Conservation (phyloP, 92 coral and sea anemone species). For the Porites rus region DNA sequence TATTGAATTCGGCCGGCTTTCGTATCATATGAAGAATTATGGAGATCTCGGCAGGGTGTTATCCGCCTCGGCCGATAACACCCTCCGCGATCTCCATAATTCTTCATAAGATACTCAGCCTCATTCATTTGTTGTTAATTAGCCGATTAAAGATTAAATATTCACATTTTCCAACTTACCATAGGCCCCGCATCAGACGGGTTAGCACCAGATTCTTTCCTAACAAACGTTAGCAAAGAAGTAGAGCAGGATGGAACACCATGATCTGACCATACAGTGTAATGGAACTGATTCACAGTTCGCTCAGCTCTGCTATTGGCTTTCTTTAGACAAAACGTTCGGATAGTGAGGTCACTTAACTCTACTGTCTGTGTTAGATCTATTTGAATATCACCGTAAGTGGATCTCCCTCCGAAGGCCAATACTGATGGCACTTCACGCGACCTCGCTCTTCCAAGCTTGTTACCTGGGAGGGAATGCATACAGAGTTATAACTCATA, state of each 20-base stretch:
- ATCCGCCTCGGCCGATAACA: too few species aligned
- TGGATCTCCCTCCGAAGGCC: constrained; percentile 68
- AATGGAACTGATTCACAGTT: constrained; percentile 83
- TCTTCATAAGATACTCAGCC: too few species aligned
- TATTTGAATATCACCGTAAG: constrained; percentile 75
- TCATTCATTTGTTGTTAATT: too few species aligned
- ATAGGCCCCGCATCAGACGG: constrained; percentile 93
- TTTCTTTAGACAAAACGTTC: constrained; percentile 75
- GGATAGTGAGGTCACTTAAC: constrained; percentile 86
- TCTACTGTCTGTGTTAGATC: constrained; percentile 75
- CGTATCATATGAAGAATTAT: too few species aligned
- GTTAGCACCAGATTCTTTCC: constrained; percentile 89
- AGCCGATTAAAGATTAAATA: too few species aligned
- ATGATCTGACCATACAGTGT: constrained; percentile 98
- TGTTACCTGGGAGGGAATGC: constrained; percentile 74
- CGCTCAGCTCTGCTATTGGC: constrained; percentile 74
- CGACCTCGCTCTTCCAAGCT: constrained; percentile 93
- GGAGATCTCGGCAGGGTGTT: too few species aligned
- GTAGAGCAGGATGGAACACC: constrained; percentile 93
- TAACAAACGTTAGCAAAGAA: constrained; percentile 91
- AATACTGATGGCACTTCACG: constrained; percentile 92
- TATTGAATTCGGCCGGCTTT: too few species aligned
- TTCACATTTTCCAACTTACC: constrained; percentile 61
- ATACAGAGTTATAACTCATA: not conserved
- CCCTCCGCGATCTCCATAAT: too few species aligned